Conservation (phyloP, 2,888 invertebrate genomes). For the Lochmaea capreae region DNA sequence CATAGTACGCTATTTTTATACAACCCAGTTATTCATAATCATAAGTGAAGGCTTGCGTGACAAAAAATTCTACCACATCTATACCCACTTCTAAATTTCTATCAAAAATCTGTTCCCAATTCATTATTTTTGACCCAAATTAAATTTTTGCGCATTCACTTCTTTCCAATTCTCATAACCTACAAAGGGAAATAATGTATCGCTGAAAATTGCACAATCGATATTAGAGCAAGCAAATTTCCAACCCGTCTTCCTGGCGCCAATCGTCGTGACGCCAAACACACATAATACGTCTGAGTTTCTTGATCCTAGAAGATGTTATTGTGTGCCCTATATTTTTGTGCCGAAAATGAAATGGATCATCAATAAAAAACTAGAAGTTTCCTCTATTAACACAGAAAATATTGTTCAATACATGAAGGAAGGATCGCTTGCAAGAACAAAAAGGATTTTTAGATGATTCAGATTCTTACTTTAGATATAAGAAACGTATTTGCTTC, state of each 20-base stretch:
- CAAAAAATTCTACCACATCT: not conserved
- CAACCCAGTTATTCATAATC: not conserved
- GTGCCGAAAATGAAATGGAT: not conserved
- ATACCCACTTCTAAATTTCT: no score
- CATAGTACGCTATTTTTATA: not conserved
- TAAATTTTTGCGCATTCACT: not conserved
- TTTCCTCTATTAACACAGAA: no score
- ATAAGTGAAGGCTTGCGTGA: not conserved
- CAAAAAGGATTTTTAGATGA: no score
- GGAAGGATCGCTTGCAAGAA: no score
- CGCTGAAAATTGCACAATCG: conserved; percentile 21
- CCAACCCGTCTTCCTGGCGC: conserved; percentile 54
- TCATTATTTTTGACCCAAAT: not conserved
- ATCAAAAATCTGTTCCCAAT: not conserved
- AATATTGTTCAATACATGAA: no score
- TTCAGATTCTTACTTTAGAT: no score
- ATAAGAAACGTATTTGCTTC: no score
- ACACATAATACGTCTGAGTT: conserved; percentile 3
- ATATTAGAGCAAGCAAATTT: conserved; percentile 50
- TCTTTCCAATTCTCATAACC: not conserved
- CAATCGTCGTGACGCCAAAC: conserved; percentile 55
- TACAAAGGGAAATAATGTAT: not conserved
- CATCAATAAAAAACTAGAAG: not conserved
- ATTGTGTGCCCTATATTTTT: conserved; percentile 6
- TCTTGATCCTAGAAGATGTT: not conserved